Evolutionary conservation across 2,797 vertebrate genomes (phyloP).

Genomic region (Pitangus sulphuratus): DNA sequence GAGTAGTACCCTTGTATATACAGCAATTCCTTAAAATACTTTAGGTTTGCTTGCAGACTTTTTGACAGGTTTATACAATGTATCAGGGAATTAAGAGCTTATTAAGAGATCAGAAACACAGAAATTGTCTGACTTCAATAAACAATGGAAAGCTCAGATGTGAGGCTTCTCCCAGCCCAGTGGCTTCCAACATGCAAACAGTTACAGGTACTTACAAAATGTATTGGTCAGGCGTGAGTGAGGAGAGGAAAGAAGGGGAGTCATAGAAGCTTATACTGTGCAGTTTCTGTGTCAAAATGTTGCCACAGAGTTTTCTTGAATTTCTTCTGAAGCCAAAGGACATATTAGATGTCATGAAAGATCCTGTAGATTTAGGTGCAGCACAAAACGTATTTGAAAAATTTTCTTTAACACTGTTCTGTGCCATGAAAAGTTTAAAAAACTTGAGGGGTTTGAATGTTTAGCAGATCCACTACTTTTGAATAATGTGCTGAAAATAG

Average conservation of each 20-base stretch:
- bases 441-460: neutral
- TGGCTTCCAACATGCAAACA: fast-evolving
- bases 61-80: neutral
- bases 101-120: neutral
- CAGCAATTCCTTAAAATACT: neutral
- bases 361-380: neutral
- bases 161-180: neutral
- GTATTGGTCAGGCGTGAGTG: neutral
- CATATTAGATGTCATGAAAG: neutral
- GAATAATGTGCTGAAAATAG: neutral
- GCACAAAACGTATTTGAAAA: neutral
- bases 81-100: neutral
- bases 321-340: neutral
- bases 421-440: neutral
- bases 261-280: neutral
- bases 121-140: neutral
- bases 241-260: neutral
- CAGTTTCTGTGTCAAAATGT: neutral
- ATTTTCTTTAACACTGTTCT: neutral
- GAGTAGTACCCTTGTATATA: neutral
- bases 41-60: neutral
- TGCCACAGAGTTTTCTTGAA: neutral
- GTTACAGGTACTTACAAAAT: neutral
- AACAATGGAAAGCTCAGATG: neutral
- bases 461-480: neutral